These are phyloP conservation scores for Saguinus midas DNA, from an alignment of 2,113 vertebrate species.

Conservation along the genomic window DNA sequence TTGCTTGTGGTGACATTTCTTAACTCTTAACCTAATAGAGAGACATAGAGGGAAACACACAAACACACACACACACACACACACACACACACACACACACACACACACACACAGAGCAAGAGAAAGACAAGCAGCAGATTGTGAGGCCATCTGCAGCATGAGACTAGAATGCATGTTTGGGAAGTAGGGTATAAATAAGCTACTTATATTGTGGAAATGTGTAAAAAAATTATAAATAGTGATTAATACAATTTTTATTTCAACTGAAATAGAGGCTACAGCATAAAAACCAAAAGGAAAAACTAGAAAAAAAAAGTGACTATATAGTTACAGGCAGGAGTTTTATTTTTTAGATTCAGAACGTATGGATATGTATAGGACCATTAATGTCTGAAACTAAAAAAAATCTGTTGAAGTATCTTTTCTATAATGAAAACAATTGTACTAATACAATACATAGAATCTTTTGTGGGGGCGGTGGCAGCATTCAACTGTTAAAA, in stretches of 20 bases:
- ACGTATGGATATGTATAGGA: background rate
- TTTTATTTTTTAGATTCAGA: conserved; percentile 41
- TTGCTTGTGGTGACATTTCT: background rate
- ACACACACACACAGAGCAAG: too few species aligned
- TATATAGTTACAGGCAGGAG: background rate
- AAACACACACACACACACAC: too few species aligned
- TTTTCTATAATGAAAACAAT: conserved; percentile 35
- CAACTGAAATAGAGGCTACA: conserved; percentile 48
- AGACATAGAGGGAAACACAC: too few species aligned
- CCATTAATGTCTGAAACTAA: conserved; percentile 26
- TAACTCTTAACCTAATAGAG: background rate
- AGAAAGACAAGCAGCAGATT: background rate
- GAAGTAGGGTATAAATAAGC: background rate
- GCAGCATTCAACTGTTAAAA: background rate
- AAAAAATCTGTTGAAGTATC: background rate
- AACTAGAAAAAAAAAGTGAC: conserved; percentile 35
- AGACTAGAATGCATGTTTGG: background rate
- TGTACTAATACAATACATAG: background rate
- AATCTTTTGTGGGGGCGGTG: background rate
- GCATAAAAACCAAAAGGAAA: conserved; percentile 14
- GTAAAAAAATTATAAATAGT: conserved; percentile 30
- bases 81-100: too few species aligned
- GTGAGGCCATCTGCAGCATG: background rate
- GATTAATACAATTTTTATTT: conserved; percentile 67
- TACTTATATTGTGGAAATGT: background rate